Base-by-base conservation (phyloP, 2,888 invertebrate species). In the Steinernema scapterisci region DNA sequence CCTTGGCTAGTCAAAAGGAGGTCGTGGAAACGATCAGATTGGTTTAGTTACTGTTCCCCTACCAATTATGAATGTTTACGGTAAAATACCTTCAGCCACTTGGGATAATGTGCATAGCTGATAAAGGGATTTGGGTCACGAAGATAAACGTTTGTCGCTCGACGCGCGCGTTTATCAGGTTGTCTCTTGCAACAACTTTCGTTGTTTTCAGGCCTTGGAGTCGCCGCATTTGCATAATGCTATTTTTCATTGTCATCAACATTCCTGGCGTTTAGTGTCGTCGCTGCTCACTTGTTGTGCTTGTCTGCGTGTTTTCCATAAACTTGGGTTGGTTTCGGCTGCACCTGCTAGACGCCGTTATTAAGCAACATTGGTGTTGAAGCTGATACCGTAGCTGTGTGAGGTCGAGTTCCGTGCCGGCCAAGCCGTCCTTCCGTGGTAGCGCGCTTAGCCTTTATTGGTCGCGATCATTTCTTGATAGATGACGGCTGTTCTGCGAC, bases 381-480 rank as follows among this genome's bases (percentile, higher is more conserved):
- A n/a, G n/a, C n/a, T n/a, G 38, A 3, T 38, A 38, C 38, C 38
- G 38, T 38, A 38, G 38, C 38, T 38, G 38, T 9, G 3, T 38
- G 38, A 38, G 38, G 38, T 38, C 38, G 38, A 3, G 3, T 38
- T 38, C 9, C 38, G 38, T 38, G 9, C 5, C 9, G 38, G 7
- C 13, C 3, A 13, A 19, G 3, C n/a, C 13, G 5, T 19, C 16
- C 19, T 19, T 48, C 13, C 48, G 48, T 13, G 48, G 6, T 48
- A 5, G 48, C 13, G 31, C 25, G 63, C 63, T 13, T 31, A n/a
- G 27, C 63, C 27, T 63, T 63, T 63, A 63, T 27, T 63, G 63
- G 63, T 25, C 63, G 25, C 63, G 25, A 63, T 63, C 25, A 63
- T 63, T 63, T 63, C 16, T 1, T 13, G 63, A 63, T 25, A 25